Evolutionary conservation across 2,888 invertebrate species (phyloP), one percentile per base, ranked within the genome.

Genomic region (Netelia fuscicornis): DNA sequence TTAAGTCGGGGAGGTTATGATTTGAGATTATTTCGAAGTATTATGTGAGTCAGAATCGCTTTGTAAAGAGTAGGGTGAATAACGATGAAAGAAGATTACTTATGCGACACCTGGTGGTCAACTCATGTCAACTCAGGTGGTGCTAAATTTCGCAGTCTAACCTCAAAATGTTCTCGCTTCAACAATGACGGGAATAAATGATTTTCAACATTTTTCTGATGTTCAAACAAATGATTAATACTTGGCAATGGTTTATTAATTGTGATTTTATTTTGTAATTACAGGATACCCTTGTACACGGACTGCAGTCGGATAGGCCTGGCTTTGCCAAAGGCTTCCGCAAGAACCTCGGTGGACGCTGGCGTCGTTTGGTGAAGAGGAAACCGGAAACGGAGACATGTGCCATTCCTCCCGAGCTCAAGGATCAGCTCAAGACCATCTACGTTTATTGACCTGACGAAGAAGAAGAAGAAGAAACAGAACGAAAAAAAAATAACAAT

Each of bases 341-440:
- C 90, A 97, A 97, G 94, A 97, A 97, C 94, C 96, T 97, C 91
- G 97, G 97, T 91, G 97, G 97, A 91, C 96, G 97, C 93, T 97
- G 97, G 96, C 96, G 97, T 94, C 96, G 97, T 92, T 95, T 97
- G 91, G 97, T 97, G 89, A 97, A 97, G 94, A 97, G 96, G 95
- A 97, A 97, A 95, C 96, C 97, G 88, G 96, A 96, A 92, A 96
- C 96, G 94, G 97, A 97, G 93, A 96, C 96, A 88, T 97, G 97
- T 95, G 96, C 97, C 94, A 97, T 98, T 95, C 97, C 97, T 90
- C 97, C 97, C 83, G 97, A 97, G 95, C 95, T 97, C 92, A 97
- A 97, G 94, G 97, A 97, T 90, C 97, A 98, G 95, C 95, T 98
- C 90, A 97, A 97, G 95, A 97, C 97, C 93, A 98, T 98, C 93